phyloP scores from a whole-genome alignment of 2,888 invertebrate genomes.

The Choristoneura rosaceana region DNA sequence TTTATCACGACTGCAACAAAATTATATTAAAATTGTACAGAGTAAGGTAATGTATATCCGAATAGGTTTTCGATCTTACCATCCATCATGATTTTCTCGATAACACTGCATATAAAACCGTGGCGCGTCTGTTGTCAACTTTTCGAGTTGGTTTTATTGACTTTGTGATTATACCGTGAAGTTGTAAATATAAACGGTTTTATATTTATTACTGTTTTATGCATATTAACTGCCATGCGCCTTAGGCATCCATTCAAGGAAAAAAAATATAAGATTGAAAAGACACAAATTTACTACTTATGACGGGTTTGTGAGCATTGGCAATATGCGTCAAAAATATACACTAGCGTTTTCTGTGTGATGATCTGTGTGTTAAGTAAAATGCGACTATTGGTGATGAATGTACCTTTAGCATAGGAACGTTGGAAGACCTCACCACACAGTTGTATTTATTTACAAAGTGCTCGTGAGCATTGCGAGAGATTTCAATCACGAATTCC shows the following conservation, averaged over 20 bases:
- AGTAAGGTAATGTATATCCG: not conserved
- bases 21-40: not conserved
- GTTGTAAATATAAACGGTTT: conserved; percentile 4
- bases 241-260: not conserved
- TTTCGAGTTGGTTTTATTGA: conserved; percentile 24
- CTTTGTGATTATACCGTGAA: conserved; percentile 15
- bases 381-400: too few species aligned
- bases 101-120: conserved; percentile 36
- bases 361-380: too few species aligned
- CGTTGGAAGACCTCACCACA: too few species aligned
- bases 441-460: too few species aligned
- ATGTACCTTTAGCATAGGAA: too few species aligned
- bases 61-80: conserved; percentile 8
- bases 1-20: not conserved
- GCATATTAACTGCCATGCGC: not conserved
- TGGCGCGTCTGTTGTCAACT: conserved; percentile 5
- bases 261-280: not conserved
- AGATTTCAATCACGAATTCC: too few species aligned
- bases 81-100: conserved; percentile 26
- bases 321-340: too few species aligned
- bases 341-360: too few species aligned
- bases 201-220: conserved; percentile 17
- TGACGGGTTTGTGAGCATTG: too few species aligned
- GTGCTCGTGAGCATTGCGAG: too few species aligned
- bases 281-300: not conserved